Evolutionary conservation across 2,888 invertebrate genomes (phyloP), one percentile per base, ranked within the genome.

Genomic region (Cheilosia pagana): DNA sequence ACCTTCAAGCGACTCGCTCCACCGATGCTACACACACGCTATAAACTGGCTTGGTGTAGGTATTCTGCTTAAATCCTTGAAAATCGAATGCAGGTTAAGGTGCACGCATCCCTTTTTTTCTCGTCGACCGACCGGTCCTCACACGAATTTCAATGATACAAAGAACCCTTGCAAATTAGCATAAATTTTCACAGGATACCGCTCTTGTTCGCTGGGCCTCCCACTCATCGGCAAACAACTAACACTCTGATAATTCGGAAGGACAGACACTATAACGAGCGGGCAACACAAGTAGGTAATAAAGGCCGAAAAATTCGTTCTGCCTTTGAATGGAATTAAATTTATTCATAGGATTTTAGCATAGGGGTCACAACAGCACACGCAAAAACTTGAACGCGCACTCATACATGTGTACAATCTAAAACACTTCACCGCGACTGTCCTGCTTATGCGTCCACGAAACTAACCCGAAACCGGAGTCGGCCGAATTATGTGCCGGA

Each of bases 301-400:
- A 53, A 68, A 45, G 25, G 19, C 50, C 75, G 23, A 45, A 50
- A 65, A 57, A 65, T 65, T 63, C 52, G 65, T 57, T 75, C 59
- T 41, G 67, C 65, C 55, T 60, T 72, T 63, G 72, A 82, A 70
- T 63, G 53, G 48, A 50, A 63, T 72, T 65, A 79, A 79, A 83
- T 78, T 78, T 78, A 83, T 83, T 83, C 78, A 79, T 83, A 74
- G 65, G 74, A 82, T 68, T 57, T 68, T 21, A 21, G 63, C 74
- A 68, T 45, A 12, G 10, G 48, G 53, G 62, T 31, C 74, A 74
- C 68, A 63, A 68, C 41, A 62, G 41, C 74, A 68, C 74, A 83
- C 83, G 79, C 79, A 70, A 75, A 77, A 75, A 76, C 41, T 60
- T 31, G 41, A 53, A 70, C 52, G 63, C 83, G 25, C 78, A 74